Percentiles rank a stretch among this genome's conserved stretches.
These are phyloP conservation scores for Homalodisca vitripennis DNA, from an alignment of 1,140 invertebrate species.

Conservation along the genomic window DNA sequence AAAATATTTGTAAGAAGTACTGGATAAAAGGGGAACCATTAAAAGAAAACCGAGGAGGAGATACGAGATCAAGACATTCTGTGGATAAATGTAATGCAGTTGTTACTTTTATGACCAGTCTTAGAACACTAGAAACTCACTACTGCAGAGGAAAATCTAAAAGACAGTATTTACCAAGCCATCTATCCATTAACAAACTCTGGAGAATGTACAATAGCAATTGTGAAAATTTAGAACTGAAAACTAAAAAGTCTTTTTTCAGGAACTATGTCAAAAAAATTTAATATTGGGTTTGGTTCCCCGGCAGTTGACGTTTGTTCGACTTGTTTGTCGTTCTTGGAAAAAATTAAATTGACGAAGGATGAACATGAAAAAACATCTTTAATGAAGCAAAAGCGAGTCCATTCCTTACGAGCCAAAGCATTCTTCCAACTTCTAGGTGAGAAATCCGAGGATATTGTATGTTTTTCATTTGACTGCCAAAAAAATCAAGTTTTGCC, in stretches of 20 bases:
- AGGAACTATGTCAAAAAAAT: slow-evolving; percentile 6
- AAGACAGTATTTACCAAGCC: not conserved
- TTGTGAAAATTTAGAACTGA: not conserved
- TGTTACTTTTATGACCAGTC: not conserved
- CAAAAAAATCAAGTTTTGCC: slow-evolving; percentile 47
- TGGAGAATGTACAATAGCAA: not conserved
- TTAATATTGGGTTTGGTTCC: slow-evolving; percentile 37
- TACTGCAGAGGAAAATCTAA: not conserved
- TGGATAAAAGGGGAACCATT: not conserved
- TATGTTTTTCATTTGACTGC: slow-evolving; percentile 46
- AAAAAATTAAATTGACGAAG: slow-evolving; percentile 34
- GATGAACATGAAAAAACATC: slow-evolving; percentile 30
- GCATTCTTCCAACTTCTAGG: slow-evolving; percentile 40
- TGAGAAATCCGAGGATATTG: slow-evolving; percentile 37
- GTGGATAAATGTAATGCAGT: not conserved
- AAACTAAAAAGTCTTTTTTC: not conserved
- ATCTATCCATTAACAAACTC: not conserved
- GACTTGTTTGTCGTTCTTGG: slow-evolving; percentile 32
- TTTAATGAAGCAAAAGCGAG: slow-evolving; percentile 32
- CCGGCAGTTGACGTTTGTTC: slow-evolving; percentile 39
- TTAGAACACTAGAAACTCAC: not conserved
- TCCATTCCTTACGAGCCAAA: slow-evolving; percentile 42
- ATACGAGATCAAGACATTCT: not conserved
- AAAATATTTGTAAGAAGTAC: not conserved
- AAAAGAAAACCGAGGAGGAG: slow-evolving; percentile 1